These are phyloP conservation scores for Dimorphilus gyrociliatus DNA, from an alignment of 2,888 invertebrate species.

Conservation along the genomic window DNA sequence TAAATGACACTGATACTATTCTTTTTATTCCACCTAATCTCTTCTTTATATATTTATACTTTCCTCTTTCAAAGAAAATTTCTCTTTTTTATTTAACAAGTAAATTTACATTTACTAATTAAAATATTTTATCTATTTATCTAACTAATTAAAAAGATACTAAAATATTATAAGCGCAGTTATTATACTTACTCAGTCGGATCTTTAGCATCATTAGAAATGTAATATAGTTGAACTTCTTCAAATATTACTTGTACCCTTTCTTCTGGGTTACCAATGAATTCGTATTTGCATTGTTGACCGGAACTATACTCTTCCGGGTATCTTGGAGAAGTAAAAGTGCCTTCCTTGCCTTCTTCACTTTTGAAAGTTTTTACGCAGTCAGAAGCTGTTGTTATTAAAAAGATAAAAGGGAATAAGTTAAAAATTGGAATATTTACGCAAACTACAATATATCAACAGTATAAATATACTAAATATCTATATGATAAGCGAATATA, in stretches of 20 bases:
- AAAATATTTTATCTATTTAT: no score
- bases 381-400: constrained; percentile 20
- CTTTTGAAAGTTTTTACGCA: constrained; percentile 18
- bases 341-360: constrained; percentile 40
- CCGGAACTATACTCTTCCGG: constrained; percentile 56
- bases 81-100: no score
- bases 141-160: no score
- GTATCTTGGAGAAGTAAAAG: constrained; percentile 65
- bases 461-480: no score
- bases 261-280: constrained; percentile 56
- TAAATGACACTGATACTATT: no score
- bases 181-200: constrained; percentile 23
- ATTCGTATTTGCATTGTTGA: constrained; percentile 63
- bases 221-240: constrained; percentile 23
- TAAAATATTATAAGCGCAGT: no score
- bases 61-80: no score
- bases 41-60: no score
- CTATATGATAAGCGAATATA: no score
- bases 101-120: no score
- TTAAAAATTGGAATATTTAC: constrained; percentile 1
- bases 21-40: no score
- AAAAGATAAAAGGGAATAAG: constrained; percentile 7
- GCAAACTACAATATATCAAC: no score
- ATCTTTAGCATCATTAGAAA: constrained; percentile 15
- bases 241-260: constrained; percentile 59